Base-by-base conservation (phyloP, 2,113 vertebrate species). In the Bubo bubo region DNA sequence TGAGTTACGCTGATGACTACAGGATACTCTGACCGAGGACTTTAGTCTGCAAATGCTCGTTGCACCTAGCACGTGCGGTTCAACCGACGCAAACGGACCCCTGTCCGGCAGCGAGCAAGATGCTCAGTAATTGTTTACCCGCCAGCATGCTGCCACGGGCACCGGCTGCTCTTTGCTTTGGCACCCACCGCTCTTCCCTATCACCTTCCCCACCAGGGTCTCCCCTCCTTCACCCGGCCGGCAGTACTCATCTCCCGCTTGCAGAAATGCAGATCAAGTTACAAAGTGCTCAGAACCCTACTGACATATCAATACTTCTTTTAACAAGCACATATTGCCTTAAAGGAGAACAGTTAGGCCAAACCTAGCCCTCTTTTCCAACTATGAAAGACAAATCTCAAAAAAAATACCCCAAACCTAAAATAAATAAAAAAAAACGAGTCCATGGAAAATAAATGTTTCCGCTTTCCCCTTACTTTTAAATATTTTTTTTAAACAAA, bases 111-210 rank as follows among this genome's bases (percentile, higher is more conserved):
- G 14, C 3, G 5, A 70, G 56, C 15, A 18, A 23, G 1, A 20
- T 0, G 2, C 28, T 7, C 12, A 10, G 19, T 2, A 9, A 26
- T 10, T 8, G 52, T 45, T 45, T 14, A 20, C 23, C 49, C 17
- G 23, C 66, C 12, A 1, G 15, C 0, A 10, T 6, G 50, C 7
- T 58, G 26, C 83, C 22, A 1, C 0, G 1, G 45, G 39, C 21
- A 4, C 39, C 0, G 37, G 45, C 47, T 62, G 66, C 59, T 23
- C 45, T 20, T 24, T 2, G 2, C 58, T 43, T 43, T 47, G 6
- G 23, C 32, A 26, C 39, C 52, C 64, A 34, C 34, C 1, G 2
- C 58, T 43, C 58, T 17, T 6, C 37, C 53, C 66, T 1, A 3
- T 9, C 41, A 2, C 64, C 28, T 26, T 28, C 59, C 35, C 17